Conservation (phyloP, 2,888 invertebrate genomes). For the Andrena hattorfiana region DNA sequence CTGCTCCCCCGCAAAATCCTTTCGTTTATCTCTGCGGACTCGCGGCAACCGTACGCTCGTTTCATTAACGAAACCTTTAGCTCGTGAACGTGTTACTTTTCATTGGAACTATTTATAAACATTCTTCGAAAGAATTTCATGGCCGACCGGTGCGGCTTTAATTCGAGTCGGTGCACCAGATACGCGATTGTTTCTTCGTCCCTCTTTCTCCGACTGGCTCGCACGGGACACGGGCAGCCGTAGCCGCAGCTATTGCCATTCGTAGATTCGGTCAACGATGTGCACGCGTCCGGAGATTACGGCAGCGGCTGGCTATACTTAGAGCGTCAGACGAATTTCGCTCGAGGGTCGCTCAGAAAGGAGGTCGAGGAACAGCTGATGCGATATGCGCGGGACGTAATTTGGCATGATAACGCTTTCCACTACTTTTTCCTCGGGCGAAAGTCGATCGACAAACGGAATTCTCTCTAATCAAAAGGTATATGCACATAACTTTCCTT, state of each 20-base stretch:
- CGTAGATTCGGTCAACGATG: constrained; percentile 59
- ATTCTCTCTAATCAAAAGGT: not conserved
- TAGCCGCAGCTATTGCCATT: constrained; percentile 52
- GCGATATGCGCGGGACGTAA: constrained; percentile 47
- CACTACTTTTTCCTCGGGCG: not conserved
- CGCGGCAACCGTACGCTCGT: constrained; percentile 11
- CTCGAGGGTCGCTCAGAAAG: constrained; percentile 74
- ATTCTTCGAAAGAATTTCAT: constrained; percentile 58
- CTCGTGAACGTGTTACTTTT: constrained; percentile 40
- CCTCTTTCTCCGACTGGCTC: constrained; percentile 25
- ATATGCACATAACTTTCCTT: not conserved
- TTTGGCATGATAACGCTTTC: constrained; percentile 32
- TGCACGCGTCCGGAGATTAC: constrained; percentile 68
- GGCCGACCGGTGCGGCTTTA: constrained; percentile 51
- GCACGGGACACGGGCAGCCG: constrained; percentile 5
- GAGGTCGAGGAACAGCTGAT: constrained; percentile 77
- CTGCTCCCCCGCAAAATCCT: not conserved
- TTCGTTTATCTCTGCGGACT: constrained; percentile 1
- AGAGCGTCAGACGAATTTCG: constrained; percentile 76
- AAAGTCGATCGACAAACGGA: not conserved
- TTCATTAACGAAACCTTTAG: constrained; percentile 45
- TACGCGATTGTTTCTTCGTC: constrained; percentile 43
- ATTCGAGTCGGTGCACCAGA: constrained; percentile 52
- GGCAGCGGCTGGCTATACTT: constrained; percentile 74
- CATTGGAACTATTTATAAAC: constrained; percentile 49